Evolutionary conservation across 2,888 invertebrate species (phyloP).

Genomic region (Calameuta filiformis): DNA sequence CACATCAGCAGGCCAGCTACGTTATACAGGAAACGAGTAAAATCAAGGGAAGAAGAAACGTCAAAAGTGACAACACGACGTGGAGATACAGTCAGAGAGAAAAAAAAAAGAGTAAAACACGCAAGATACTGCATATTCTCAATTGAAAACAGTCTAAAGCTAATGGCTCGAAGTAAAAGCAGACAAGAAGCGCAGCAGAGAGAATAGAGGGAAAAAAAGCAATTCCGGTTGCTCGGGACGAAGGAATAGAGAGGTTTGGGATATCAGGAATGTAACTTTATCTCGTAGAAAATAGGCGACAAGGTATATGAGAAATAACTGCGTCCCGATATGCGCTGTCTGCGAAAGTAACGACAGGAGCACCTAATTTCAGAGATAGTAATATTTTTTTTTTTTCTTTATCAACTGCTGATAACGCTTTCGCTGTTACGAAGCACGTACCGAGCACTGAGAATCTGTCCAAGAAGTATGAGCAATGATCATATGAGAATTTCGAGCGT

Average conservation of each 20-base stretch:
- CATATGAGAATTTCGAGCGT: background rate
- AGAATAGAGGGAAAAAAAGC: no score
- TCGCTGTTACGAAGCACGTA: background rate
- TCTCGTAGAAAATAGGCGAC: background rate
- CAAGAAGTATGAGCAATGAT: background rate
- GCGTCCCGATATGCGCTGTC: background rate
- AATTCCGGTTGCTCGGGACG: background rate
- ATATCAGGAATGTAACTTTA: background rate
- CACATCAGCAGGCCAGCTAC: background rate
- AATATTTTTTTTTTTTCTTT: background rate
- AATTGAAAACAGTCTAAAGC: background rate
- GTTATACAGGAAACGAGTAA: background rate
- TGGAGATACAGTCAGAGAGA: background rate
- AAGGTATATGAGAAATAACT: background rate
- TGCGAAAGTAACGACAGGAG: background rate
- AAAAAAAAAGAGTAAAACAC: background rate
- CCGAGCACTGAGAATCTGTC: background rate
- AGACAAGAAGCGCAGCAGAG: background rate
- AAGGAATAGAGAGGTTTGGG: background rate
- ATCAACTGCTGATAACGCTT: background rate
- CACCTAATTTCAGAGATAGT: background rate
- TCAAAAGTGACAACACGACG: background rate
- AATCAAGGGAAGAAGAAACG: background rate
- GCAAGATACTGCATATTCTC: background rate
- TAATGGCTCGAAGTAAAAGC: background rate